phyloP scores from a whole-genome alignment of 2,797 vertebrate genomes.

The Heliangelus exortis region DNA sequence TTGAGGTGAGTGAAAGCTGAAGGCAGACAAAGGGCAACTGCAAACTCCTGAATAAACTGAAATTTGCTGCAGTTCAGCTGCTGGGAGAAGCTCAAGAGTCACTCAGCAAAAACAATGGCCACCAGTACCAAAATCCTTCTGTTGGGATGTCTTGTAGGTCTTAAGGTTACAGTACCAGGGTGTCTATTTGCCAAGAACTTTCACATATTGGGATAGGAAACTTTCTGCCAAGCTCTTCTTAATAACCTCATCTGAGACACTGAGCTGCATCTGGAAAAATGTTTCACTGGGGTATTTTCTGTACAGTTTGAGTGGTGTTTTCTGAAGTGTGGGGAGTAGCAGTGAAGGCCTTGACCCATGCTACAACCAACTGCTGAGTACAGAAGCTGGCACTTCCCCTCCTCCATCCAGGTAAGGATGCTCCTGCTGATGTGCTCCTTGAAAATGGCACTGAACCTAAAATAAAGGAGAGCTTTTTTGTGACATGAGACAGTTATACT shows the following conservation, averaged over 20 bases:
- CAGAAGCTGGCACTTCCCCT: background rate
- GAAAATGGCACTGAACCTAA: background rate
- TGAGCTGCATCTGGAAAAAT: background rate
- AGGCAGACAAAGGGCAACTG: background rate
- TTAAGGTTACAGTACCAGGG: background rate
- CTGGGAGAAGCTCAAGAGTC: background rate
- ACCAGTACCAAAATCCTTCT: background rate
- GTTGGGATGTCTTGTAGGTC: background rate
- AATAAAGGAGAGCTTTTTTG: background rate
- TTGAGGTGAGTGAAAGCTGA: background rate
- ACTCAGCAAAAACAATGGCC: background rate
- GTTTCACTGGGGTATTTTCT: background rate
- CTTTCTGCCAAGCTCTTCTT: background rate
- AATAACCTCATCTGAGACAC: background rate
- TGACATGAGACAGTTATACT: fast-evolving
- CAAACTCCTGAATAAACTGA: background rate
- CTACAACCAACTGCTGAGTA: background rate
- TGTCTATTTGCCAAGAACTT: background rate
- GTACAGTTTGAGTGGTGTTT: background rate
- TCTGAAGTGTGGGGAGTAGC: background rate
- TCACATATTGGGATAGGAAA: background rate
- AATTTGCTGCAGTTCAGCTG: background rate
- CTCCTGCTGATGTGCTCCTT: background rate
- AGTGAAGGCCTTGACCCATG: background rate
- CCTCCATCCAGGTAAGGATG: background rate